Evolutionary conservation across 2,113 vertebrate species (phyloP), one percentile per base, ranked within the genome.

Genomic region (Myodes glareolus): DNA sequence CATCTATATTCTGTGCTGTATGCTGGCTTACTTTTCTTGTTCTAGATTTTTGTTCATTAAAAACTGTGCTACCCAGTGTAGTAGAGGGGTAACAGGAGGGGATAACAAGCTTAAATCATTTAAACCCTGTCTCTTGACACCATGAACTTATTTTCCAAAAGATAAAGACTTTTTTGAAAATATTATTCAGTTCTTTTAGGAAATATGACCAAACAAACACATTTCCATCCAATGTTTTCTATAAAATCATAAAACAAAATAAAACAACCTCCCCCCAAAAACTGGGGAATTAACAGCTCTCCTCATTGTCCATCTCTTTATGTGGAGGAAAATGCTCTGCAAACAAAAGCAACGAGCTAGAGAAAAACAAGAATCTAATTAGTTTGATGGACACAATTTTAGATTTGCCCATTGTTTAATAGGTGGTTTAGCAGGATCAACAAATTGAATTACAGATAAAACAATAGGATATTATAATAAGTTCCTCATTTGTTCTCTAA

Each of bases 361-460:
- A 81, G 82, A 77, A 90, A 72, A n/a, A 70, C 67, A 65, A 61
- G 25, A 90, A 39, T 31, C n/a, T 78, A 21, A 33, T 89, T 72
- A 50, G 8, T 72, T 72, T 88, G 45, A 31, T 16, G 73, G 42
- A 61, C 65, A 45, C n/a, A 42, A 45, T 92, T 88, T 94, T 82
- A 90, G 25, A 75, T n/a, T 14, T 91, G 52, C 42, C 7, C 90
- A 31, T 70, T 73, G 47, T 88, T 97, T 82, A 75, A 85, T 88
- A 61, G 50, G n/a, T 3, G 82, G 8, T 33, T 94, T 88, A 77
- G 6, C 14, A 92, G 36, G 19, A 77, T 50, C n/a, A 65, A 67
- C 58, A 94, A 82, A 87, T 65, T 76, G 87, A 67, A 75, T 88
- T 78, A 52, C 50, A 94, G 91, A 84, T 84, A 58, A 84, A 91